Conservation (phyloP, 2,888 invertebrate genomes). For the Leptopilina syphax region DNA sequence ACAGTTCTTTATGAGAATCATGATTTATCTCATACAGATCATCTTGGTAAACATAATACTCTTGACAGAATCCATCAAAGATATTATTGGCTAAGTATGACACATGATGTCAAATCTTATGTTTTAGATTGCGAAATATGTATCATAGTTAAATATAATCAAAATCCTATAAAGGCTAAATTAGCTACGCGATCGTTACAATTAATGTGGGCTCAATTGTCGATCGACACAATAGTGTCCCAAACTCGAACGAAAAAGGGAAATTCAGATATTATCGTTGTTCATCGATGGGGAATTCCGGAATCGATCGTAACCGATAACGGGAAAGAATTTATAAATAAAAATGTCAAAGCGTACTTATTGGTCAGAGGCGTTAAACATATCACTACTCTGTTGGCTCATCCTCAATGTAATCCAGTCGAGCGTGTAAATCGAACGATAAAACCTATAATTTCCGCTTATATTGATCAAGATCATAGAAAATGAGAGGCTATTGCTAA, state of each 20-base stretch:
- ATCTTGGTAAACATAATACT: conserved; percentile 50
- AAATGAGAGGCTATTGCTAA: background rate
- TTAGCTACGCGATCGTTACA: background rate
- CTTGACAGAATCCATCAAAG: conserved; percentile 47
- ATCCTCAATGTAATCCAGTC: background rate
- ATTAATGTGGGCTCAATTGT: background rate
- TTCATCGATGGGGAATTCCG: conserved; percentile 23
- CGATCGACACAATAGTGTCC: background rate
- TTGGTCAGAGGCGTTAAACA: background rate
- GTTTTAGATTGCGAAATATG: background rate
- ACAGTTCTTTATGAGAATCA: background rate
- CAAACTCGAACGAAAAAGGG: background rate
- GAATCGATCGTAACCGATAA: background rate
- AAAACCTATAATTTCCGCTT: background rate
- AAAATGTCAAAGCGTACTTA: background rate
- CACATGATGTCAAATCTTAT: background rate
- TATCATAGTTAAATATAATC: background rate
- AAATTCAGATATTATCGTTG: background rate
- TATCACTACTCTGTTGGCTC: background rate
- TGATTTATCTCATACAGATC: background rate
- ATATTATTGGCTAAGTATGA: background rate
- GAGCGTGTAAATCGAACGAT: background rate
- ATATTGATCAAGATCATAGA: background rate
- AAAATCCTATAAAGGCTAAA: background rate
- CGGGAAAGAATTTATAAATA: background rate